Evolutionary conservation across 2,888 invertebrate genomes (phyloP).

Genomic region (Operophtera brumata): DNA sequence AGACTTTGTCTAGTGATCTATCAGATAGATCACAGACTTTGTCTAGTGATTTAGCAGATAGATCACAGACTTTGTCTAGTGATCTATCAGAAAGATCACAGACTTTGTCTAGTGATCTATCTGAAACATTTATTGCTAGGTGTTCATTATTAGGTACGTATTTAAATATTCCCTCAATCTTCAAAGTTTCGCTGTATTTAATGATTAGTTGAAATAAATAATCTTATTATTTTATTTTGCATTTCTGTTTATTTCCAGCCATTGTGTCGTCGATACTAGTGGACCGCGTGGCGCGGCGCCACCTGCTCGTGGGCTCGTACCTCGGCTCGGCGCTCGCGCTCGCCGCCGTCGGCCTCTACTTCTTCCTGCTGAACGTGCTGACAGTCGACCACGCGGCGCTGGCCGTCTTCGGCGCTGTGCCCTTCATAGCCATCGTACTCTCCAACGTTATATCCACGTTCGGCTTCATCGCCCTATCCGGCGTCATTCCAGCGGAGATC

Average conservation of each 20-base stretch:
- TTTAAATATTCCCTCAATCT: too few relatives aligned
- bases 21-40: too few relatives aligned
- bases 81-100: too few relatives aligned
- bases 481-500: conserved; percentile 73
- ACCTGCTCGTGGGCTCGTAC: conserved; percentile 59
- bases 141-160: too few relatives aligned
- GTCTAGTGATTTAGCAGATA: too few relatives aligned
- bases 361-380: conserved; percentile 46
- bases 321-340: conserved; percentile 48
- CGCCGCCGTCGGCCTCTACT: conserved; percentile 49
- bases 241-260: conserved; percentile 37
- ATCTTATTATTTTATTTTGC: not conserved
- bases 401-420: conserved; percentile 41
- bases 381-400: conserved; percentile 24
- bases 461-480: conserved; percentile 69
- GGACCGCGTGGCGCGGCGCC: conserved; percentile 58
- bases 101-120: too few relatives aligned
- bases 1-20: too few relatives aligned
- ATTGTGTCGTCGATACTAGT: conserved; percentile 47
- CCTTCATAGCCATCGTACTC: conserved; percentile 58
- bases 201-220: too few relatives aligned
- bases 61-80: not conserved
- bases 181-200: too few relatives aligned
- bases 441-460: conserved; percentile 48
- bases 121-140: too few relatives aligned